Base-by-base conservation (phyloP, 2,888 invertebrate species). In the Rhimphoctona megacephalus region DNA sequence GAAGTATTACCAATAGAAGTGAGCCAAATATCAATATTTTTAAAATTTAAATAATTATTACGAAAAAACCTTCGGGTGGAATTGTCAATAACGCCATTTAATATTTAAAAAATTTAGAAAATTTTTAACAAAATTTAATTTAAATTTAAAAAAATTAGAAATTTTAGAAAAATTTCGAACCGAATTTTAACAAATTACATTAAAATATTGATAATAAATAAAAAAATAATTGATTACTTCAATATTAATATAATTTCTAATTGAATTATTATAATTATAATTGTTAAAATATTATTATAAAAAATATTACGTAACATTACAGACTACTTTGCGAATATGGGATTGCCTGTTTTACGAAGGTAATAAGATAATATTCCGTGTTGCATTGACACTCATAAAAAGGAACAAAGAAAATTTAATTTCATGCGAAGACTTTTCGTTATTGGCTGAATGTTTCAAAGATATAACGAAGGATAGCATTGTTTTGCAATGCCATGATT, bases 301-400 rank as follows among this genome's bases (percentile, higher is more conserved):
- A 2, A n/a, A 52, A 1, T 6, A 6, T 22, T n/a, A 30, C 30
- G n/a, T 17, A 30, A 61, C 1, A 6, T 61, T 61, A 14, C 94
- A 96, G 96, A 99, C 99, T 9, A 98, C 98, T 64, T 95, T 99
- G 33, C 96, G 99, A 92, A 97, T 99, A 94, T 99, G 99, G 99
- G 99, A 99, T 94, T 98, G 98, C 92, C 95, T 99, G 85, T 99
- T 99, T 95, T 97, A 97, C 91, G 99, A 99, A 94, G 99, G 99
- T 66, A 97, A 97, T 85, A 99, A 99, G 95, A 97, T 99, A 90
- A 95, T 99, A 89, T 98, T 99, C 94, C 96, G 99, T 89, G 98
- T 98, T 3, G 98, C 98, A 78, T 93, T 99, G 89, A 97, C 98
- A 14, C 95, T 99, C 90, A 97, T 99, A 87, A 96, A 96, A 91